These are phyloP conservation scores for Hucho hucho DNA, from an alignment of 2,113 vertebrate genomes.

Conservation along the genomic window DNA sequence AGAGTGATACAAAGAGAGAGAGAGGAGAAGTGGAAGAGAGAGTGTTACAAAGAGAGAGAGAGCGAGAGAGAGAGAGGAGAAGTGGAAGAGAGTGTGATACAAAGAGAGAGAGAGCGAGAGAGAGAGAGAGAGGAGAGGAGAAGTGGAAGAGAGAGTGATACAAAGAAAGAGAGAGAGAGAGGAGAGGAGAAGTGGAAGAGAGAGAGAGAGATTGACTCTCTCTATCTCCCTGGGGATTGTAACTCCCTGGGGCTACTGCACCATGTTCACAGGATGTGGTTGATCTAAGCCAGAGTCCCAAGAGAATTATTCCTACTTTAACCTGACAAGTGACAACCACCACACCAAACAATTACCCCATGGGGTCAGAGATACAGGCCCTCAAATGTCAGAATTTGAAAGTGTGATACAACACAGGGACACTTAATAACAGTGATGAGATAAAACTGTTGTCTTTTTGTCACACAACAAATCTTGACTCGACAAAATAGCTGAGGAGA, in stretches of 20 bases:
- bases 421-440: background rate
- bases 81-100: too few species aligned
- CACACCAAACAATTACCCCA: background rate
- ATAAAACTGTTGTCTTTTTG: background rate
- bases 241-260: background rate
- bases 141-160: too few species aligned
- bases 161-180: too few species aligned
- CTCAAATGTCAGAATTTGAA: background rate
- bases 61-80: too few species aligned
- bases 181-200: too few species aligned
- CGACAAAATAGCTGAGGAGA: too few species aligned
- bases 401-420: background rate
- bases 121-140: background rate
- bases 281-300: background rate
- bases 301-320: slow-evolving; percentile 8
- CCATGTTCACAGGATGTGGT: background rate
- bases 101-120: too few species aligned
- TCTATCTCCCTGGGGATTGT: background rate
- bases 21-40: too few species aligned
- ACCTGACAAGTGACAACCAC: background rate
- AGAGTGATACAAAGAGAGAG: too few species aligned
- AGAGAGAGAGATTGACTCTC: too few species aligned
- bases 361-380: background rate
- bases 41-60: too few species aligned
- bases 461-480: background rate